Conservation (phyloP, 2,797 vertebrate species). For the Emydoidea blandingii region DNA sequence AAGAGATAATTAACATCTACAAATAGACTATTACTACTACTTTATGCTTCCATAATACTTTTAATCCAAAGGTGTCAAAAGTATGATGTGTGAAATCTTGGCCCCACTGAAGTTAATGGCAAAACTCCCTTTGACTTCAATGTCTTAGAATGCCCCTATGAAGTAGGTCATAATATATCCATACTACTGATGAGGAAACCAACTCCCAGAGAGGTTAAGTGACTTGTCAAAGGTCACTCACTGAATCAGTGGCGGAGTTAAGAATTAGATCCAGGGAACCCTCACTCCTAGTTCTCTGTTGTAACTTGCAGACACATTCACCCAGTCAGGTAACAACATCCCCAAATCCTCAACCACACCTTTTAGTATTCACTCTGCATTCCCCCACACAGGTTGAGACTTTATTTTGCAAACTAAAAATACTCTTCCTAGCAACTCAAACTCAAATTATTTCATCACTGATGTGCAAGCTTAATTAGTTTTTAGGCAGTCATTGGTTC, state of each 20-base stretch:
- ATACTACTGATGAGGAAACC: accelerated
- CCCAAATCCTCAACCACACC: not conserved
- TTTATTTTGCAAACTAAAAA: constrained; percentile 14
- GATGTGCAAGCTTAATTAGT: not conserved
- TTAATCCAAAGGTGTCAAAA: not conserved
- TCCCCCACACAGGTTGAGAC: not conserved
- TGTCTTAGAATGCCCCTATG: not conserved
- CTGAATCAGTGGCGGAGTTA: not conserved
- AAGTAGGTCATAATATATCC: not conserved
- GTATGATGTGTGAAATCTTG: not conserved
- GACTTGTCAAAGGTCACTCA: not conserved
- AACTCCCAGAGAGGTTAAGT: not conserved
- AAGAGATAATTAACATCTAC: not conserved
- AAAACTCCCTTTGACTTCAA: not conserved
- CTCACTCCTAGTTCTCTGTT: not conserved
- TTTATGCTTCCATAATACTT: not conserved
- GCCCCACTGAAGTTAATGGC: not conserved
- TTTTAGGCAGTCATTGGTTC: not conserved
- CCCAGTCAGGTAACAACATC: not conserved
- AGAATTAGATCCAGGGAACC: not conserved
- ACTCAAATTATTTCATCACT: not conserved
- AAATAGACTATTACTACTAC: not conserved
- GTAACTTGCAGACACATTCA: not conserved
- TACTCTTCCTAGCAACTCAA: not conserved
- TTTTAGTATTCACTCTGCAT: not conserved